These are phyloP conservation scores for Heliornis fulica DNA, from an alignment of 2,113 vertebrate genomes.

Conservation along the genomic window DNA sequence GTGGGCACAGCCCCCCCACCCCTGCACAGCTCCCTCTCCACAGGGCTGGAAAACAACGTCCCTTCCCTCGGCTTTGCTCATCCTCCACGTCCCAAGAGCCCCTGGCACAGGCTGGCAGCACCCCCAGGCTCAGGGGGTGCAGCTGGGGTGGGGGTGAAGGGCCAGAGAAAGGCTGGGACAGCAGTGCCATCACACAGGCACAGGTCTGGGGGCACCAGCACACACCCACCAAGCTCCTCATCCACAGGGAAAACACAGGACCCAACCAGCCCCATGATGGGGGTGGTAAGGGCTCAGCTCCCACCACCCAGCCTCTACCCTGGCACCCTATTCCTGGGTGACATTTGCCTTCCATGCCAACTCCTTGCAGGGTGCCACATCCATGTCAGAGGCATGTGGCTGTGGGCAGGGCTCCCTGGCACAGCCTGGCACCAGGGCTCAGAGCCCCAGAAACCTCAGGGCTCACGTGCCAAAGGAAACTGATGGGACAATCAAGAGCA, in stretches of 20 bases:
- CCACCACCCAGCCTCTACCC: too few relatives aligned
- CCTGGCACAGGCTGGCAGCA: fast-evolving
- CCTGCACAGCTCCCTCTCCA: too few relatives aligned
- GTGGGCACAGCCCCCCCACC: neutral
- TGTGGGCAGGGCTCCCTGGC: neutral
- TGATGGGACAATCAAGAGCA: fast-evolving
- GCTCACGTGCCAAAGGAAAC: too few relatives aligned
- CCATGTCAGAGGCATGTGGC: too few relatives aligned
- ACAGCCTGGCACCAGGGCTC: fast-evolving
- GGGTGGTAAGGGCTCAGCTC: neutral
- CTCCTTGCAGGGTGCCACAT: fast-evolving
- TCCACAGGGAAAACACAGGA: fast-evolving
- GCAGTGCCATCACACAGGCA: fast-evolving
- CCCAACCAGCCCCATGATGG: too few relatives aligned
- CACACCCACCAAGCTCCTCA: neutral
- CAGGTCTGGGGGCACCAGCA: neutral
- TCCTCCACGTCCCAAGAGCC: neutral
- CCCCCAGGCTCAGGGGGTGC: neutral
- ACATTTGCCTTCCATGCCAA: neutral
- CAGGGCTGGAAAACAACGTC: fast-evolving
- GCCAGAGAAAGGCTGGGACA: neutral
- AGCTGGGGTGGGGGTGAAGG: neutral
- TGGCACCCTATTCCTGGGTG: fast-evolving
- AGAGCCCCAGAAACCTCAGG: fast-evolving
- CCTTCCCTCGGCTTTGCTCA: neutral